Percentiles rank a stretch among this genome's conserved stretches.
Conservation (phyloP, 30 jellyfish, hydroid and myxozoan species). For the Hydra vulgaris region DNA sequence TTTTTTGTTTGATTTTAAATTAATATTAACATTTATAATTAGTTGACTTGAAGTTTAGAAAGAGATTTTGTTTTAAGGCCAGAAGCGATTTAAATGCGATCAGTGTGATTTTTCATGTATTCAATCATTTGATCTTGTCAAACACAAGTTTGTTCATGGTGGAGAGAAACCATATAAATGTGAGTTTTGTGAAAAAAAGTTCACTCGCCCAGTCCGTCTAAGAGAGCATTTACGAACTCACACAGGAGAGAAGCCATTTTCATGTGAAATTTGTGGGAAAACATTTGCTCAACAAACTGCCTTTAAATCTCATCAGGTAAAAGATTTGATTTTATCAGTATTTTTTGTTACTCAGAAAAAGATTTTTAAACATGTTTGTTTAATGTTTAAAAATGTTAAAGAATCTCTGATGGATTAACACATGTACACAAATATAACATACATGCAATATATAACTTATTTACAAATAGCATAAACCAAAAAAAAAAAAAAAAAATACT, state of each 20-base stretch:
- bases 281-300: conserved; percentile 74
- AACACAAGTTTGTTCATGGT: conserved; percentile 87
- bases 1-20: background rate
- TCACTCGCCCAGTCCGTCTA: conserved; percentile 88
- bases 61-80: conserved; percentile 28
- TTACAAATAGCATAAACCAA: too few relatives aligned
- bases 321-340: conserved; percentile 8
- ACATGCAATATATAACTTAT: too few relatives aligned
- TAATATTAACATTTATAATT: too few relatives aligned
- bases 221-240: conserved; percentile 84
- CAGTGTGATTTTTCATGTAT: conserved; percentile 93
- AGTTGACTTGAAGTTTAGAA: background rate
- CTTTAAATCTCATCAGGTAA: conserved; percentile 69
- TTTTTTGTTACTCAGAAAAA: background rate
- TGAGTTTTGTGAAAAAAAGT: conserved; percentile 66
- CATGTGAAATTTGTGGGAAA: conserved; percentile 77
- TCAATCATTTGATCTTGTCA: conserved; percentile 90
- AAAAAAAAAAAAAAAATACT: too few relatives aligned
- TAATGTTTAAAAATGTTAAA: too few relatives aligned
- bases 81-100: conserved; percentile 87
- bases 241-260: conserved; percentile 89
- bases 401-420: too few relatives aligned
- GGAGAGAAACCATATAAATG: conserved; percentile 95
- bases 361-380: too few relatives aligned
- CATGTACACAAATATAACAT: too few relatives aligned